Evolutionary conservation across 2,113 vertebrate genomes (phyloP).

Genomic region (Origma solitaria): DNA sequence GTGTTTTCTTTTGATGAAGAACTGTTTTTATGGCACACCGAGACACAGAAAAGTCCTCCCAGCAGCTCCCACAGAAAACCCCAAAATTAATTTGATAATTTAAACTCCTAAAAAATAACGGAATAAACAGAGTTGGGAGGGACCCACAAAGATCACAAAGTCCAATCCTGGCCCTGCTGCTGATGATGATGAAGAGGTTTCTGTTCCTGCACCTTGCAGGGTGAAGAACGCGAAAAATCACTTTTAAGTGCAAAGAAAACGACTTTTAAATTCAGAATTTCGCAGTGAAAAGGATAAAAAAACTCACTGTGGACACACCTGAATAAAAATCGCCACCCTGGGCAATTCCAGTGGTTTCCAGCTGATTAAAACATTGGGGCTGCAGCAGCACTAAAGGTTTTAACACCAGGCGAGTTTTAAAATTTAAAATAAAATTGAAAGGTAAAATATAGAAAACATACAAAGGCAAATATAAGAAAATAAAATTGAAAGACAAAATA

Average conservation of each 20-base stretch:
- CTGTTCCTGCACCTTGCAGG: not conserved
- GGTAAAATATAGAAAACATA: too few relatives aligned
- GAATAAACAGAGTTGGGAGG: not conserved
- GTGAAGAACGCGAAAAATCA: not conserved
- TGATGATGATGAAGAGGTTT: not conserved
- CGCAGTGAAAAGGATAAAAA: not conserved
- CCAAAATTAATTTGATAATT: not conserved
- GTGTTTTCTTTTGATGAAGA: not conserved
- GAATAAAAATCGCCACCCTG: not conserved
- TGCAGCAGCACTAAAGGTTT: not conserved
- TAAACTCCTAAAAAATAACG: not conserved
- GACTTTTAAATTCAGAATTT: not conserved
- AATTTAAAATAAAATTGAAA: too few relatives aligned
- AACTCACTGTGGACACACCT: not conserved
- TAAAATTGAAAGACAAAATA: too few relatives aligned
- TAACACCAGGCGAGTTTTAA: not conserved
- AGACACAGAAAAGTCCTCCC: not conserved
- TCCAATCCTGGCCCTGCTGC: not conserved
- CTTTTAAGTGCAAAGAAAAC: too few relatives aligned
- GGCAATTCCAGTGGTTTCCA: not conserved
- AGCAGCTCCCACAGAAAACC: not conserved
- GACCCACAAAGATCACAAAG: not conserved
- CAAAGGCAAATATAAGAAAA: too few relatives aligned
- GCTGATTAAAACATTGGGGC: not conserved
- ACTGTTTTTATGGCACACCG: not conserved